Evolutionary conservation across 2,888 invertebrate species (phyloP).

Genomic region (Euclidia mi): DNA sequence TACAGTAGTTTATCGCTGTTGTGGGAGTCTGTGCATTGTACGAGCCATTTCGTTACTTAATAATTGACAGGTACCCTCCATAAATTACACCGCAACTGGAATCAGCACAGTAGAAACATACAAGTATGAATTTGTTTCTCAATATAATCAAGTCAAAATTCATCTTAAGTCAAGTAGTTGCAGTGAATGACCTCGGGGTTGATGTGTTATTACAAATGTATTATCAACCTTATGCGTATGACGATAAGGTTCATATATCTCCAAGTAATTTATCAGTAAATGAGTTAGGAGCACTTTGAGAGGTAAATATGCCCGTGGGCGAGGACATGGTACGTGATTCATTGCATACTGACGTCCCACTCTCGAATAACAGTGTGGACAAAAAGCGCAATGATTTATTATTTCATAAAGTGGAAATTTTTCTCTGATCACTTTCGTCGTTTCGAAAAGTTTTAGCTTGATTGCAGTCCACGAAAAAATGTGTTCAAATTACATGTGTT

Average conservation of each 20-base stretch:
- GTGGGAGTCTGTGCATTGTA: no score
- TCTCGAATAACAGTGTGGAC: conserved; percentile 63
- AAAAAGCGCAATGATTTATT: conserved; percentile 66
- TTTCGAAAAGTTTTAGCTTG: conserved; percentile 35
- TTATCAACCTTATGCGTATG: conserved; percentile 59
- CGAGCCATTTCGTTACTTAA: no score
- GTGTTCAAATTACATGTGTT: conserved; percentile 36
- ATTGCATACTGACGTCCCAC: conserved; percentile 76
- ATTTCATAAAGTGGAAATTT: conserved; percentile 54
- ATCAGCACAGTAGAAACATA: conserved; percentile 16
- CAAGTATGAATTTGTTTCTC: conserved; percentile 51
- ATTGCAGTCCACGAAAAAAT: conserved; percentile 40
- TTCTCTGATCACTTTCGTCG: conserved; percentile 48
- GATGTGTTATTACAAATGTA: conserved; percentile 34
- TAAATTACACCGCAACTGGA: neutral
- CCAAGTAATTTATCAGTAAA: conserved; percentile 53
- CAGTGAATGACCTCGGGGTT: conserved; percentile 75
- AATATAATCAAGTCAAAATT: conserved; percentile 60
- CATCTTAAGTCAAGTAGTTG: conserved; percentile 63
- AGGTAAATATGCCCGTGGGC: conserved; percentile 81
- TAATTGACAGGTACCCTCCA: neutral
- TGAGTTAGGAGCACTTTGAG: conserved; percentile 70
- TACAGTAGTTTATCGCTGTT: no score
- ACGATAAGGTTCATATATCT: conserved; percentile 62
- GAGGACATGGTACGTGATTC: conserved; percentile 80